phyloP scores from a whole-genome alignment of 2,113 vertebrate genomes.

The Pyxicephalus adspersus region DNA sequence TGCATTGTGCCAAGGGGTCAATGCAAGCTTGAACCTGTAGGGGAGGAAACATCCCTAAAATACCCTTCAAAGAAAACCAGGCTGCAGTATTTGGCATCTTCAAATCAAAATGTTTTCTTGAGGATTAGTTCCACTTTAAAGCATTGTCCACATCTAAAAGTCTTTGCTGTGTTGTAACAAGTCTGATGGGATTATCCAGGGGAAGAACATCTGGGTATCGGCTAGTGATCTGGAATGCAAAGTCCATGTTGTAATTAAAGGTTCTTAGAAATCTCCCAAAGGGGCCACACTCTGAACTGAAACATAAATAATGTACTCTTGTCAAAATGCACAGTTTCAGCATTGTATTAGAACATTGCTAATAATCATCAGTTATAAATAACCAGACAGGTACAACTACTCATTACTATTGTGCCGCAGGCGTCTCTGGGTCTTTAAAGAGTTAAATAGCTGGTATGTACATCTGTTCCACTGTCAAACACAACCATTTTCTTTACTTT shows the following conservation, averaged over 20 bases:
- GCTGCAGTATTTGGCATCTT: neutral
- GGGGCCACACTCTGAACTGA: conserved; percentile 1
- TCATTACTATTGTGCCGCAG: conserved; percentile 9
- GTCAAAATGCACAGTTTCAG: conserved; percentile 22
- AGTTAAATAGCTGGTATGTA: conserved; percentile 39
- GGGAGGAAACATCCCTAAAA: no score
- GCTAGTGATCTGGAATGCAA: conserved; percentile 13
- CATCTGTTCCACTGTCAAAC: conserved; percentile 45
- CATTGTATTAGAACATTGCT: neutral
- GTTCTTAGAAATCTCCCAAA: conserved; percentile 5
- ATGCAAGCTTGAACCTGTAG: no score
- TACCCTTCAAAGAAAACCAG: neutral
- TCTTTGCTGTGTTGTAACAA: neutral
- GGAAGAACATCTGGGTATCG: conserved; percentile 28
- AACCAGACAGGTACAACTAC: conserved; percentile 4
- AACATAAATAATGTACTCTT: conserved; percentile 36
- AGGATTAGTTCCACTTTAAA: neutral
- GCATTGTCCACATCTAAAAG: neutral
- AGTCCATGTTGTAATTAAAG: conserved; percentile 29
- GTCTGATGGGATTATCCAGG: neutral
- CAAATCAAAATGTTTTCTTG: neutral
- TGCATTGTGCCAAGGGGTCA: no score
- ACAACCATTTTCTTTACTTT: conserved; percentile 40
- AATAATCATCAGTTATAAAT: conserved; percentile 6
- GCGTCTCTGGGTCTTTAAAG: neutral